These are phyloP conservation scores for Artibeus jamaicensis DNA, from an alignment of 2,797 vertebrate genomes.

Conservation along the genomic window DNA sequence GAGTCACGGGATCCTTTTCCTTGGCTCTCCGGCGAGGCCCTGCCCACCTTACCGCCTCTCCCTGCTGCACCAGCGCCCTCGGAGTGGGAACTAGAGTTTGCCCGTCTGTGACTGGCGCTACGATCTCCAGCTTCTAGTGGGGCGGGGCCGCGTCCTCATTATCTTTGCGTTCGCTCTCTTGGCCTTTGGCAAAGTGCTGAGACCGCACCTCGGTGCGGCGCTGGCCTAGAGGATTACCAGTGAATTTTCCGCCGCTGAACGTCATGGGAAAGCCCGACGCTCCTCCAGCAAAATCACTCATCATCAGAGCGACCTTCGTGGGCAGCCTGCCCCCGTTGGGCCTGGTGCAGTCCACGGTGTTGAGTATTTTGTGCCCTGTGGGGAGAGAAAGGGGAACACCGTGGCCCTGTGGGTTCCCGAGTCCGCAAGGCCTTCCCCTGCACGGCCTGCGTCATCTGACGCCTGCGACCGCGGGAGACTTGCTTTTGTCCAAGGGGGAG, in stretches of 20 bases:
- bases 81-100: background rate
- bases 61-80: background rate
- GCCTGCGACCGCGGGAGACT: background rate
- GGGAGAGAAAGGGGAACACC: background rate
- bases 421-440: background rate
- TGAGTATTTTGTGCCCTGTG: constrained; percentile 88
- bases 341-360: constrained; percentile 88
- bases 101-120: background rate
- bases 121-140: background rate
- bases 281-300: constrained; percentile 89
- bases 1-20: background rate
- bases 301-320: constrained; percentile 84
- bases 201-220: background rate
- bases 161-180: background rate
- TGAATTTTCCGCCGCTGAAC: constrained; percentile 87
- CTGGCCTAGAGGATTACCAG: constrained; percentile 76
- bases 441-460: background rate
- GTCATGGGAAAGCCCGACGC: constrained; percentile 90
- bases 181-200: background rate
- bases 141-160: background rate
- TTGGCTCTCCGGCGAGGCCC: no score
- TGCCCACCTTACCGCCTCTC: background rate
- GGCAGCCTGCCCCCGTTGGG: constrained; percentile 87
- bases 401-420: background rate
- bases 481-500: background rate